Conservation (phyloP, 2,113 vertebrate species). For the Miniopterus natalensis region DNA sequence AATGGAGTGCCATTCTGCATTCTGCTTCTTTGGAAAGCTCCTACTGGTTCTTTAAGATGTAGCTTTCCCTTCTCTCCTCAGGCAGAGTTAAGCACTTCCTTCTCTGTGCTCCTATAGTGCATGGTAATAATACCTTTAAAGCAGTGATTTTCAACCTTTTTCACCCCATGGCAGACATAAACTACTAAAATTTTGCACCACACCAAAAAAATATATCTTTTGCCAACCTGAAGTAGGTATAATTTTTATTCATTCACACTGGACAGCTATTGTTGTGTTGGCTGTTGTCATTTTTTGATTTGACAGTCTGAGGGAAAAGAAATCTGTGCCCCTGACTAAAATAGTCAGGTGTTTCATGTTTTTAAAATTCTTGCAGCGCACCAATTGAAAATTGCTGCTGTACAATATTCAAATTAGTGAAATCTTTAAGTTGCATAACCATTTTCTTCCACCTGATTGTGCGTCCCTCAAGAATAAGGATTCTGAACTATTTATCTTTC, state of each 20-base stretch:
- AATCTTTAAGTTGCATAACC: not conserved
- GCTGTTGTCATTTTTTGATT: not conserved
- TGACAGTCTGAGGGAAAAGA: not conserved
- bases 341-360: not conserved
- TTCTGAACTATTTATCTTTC: not conserved
- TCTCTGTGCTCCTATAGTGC: not conserved
- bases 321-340: not conserved
- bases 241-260: not conserved
- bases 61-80: not conserved
- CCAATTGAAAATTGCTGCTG: not conserved
- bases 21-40: not conserved
- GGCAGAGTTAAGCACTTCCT: not conserved
- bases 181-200: not conserved
- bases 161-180: not conserved
- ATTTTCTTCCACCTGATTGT: not conserved
- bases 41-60: not conserved
- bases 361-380: not conserved
- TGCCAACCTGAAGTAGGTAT: not conserved
- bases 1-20: not conserved
- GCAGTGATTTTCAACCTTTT: not conserved
- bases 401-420: not conserved
- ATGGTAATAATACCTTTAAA: not conserved
- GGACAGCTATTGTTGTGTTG: not conserved
- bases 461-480: not conserved
- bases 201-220: not conserved